Percentiles rank a stretch among this genome's conserved stretches.
Conservation (phyloP, 2,113 vertebrate species). For the Fregata magnificens region DNA sequence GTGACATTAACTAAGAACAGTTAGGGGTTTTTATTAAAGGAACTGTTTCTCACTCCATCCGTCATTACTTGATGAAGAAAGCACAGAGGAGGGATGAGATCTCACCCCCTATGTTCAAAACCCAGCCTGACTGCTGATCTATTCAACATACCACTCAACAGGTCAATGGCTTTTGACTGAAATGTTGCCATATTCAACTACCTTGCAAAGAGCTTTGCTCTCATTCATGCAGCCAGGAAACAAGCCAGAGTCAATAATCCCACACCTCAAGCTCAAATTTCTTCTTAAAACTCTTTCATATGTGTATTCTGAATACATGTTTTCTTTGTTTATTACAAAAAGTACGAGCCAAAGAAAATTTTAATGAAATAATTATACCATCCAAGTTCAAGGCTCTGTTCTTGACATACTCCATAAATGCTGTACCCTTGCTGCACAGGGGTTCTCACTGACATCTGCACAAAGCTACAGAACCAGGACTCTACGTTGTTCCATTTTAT, state of each 20-base stretch:
- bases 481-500: neutral
- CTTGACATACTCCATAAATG: neutral
- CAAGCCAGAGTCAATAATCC: conserved; percentile 48
- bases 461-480: neutral
- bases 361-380: conserved; percentile 12
- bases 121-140: neutral
- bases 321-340: conserved; percentile 47
- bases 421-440: neutral
- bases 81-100: neutral
- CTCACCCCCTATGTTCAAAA: neutral
- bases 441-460: neutral
- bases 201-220: conserved; percentile 14
- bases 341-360: conserved; percentile 22
- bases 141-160: neutral
- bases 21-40: neutral
- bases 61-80: neutral
- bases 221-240: conserved; percentile 32
- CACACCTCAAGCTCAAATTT: conserved; percentile 32
- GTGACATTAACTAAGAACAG: neutral
- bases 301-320: conserved; percentile 12
- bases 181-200: conserved; percentile 8
- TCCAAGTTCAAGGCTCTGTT: neutral
- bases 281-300: conserved; percentile 31
- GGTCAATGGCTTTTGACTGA: neutral
- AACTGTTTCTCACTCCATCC: neutral